Base-by-base conservation (phyloP, 2,888 invertebrate species). In the Crocallis elinguaria region DNA sequence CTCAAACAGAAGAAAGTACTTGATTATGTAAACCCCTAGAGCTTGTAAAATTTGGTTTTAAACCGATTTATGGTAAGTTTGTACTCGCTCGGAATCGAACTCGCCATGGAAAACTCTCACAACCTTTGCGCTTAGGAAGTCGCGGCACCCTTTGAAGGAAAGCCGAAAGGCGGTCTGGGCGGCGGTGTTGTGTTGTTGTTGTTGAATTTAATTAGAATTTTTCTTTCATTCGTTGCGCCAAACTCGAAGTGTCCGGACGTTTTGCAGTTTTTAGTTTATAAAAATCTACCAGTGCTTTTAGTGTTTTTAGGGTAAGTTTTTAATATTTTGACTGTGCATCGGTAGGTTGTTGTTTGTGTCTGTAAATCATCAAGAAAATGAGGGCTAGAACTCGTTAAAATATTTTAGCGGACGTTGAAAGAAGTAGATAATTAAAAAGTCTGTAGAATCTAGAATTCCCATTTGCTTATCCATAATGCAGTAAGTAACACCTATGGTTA, bases 71-170 rank as follows among this genome's bases (percentile, higher is more conserved):
- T 23, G 8, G 1, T 7, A 8, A 8, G 23, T 4, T 23, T 7
- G 4, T 8, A 23, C 23, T 23, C 8, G 8, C 1, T 23, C 14
- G 38, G 59, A 35, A 12, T 11, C 3, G 45, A 48, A 58, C 65
- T 59, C 57, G 59, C 57, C 54, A 17, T 38, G 12, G 9, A 30
- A 29, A 21, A 42, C 13, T 7, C 33, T 43, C 62, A 54, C 58
- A 67, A 50, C 36, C 12, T 41, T 25, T 62, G 48, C 60, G 60
- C 60, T 29, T 11, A 29, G 12, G 11, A 2, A 29, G 29, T 50
- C 50, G 50, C 51, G 57, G 53, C 53, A 33, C 43, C 55, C 48
- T 61, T 61, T 61, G 51, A 44, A n/a, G 1, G 16, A 46, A 51
- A 25, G 46, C 49, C 61, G 55, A 48, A 54, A 60, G 38, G 35